Base-by-base conservation (phyloP, 2,113 vertebrate genomes). In the Thamnophis sirtalis region DNA sequence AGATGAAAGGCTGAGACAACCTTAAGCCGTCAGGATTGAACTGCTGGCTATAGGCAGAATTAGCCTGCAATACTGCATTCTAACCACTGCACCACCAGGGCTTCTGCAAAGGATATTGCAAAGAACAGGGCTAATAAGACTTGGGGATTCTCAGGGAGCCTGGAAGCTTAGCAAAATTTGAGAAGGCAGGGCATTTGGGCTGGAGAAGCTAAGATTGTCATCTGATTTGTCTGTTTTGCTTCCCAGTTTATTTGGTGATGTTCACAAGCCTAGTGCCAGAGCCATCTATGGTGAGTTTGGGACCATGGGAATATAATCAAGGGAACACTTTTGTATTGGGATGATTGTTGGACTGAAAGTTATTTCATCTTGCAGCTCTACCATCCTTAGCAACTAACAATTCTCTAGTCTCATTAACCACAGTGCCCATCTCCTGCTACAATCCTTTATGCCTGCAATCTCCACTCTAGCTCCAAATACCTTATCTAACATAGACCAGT, bases 221-320 rank as follows among this genome's bases (percentile, higher is more conserved):
- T 54, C 43, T 80, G 50, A 49, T 60, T 43, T 49, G 91, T 86
- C 51, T 38, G 19, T 91, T 89, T 56, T 50, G 38, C 86, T 53
- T 94, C 11, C 43, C 73, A 97, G 96, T 53, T 84, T 93, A 22
- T 55, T 50, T 3, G 93, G 96, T 89, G 95, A 95, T 33, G 86
- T 94, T 58, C 94, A 94, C 5, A 97, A 95, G 63, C 96, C 94
- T 6, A 97, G 95, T 10, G 97, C 96, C 90, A 97, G 96, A 95
- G 94, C 95, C 21, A 96, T 97, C 90, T 97, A 97, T 51, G 97
- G 97, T 97, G 91, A 96, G 96, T 9, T 24, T 49, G 58, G 49
- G 28, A 22, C 10, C 33, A n/a, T 9, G 49, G 84, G 49, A 1
- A 10, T 73, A 17, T 48, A 50, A 50, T 19, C 28, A 43, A 13